Evolutionary conservation across 1,140 invertebrate genomes (phyloP).

Genomic region (Cydia strobilella): DNA sequence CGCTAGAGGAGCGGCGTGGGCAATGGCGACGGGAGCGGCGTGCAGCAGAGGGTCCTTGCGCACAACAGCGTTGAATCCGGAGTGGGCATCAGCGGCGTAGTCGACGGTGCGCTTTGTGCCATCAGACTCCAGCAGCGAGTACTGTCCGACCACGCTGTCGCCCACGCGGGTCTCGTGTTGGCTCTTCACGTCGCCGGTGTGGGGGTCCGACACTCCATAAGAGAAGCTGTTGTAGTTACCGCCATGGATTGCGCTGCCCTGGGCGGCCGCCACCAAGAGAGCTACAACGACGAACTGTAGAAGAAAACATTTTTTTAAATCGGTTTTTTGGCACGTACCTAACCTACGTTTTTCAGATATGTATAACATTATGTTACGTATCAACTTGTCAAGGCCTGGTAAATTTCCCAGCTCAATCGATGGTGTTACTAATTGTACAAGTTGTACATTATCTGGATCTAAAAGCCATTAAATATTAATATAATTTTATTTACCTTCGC

Average conservation of each 20-base stretch:
- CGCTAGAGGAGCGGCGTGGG: not conserved
- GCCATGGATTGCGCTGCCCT: conserved; percentile 71
- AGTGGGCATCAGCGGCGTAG: conserved; percentile 69
- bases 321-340: not conserved
- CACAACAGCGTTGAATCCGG: conserved; percentile 77
- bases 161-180: conserved; percentile 77
- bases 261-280: conserved; percentile 53
- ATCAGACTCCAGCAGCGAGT: conserved; percentile 74
- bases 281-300: conserved; percentile 50
- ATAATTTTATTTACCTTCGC: conserved; percentile 7
- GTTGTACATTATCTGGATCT: not conserved
- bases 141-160: conserved; percentile 80
- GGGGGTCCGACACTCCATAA: conserved; percentile 74
- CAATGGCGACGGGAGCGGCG: conserved; percentile 17
- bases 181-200: conserved; percentile 78
- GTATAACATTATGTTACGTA: no score
- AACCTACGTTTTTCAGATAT: no score
- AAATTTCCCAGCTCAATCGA: no score
- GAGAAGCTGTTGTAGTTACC: conserved; percentile 56
- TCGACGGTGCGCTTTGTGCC: conserved; percentile 75
- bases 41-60: conserved; percentile 51
- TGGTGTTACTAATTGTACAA: no score
- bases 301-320: conserved; percentile 11
- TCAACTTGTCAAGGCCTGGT: no score
- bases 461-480: not conserved